Evolutionary conservation across 1,140 invertebrate genomes (phyloP), one percentile per base, ranked within the genome.

Genomic region (Antheraea mylitta): DNA sequence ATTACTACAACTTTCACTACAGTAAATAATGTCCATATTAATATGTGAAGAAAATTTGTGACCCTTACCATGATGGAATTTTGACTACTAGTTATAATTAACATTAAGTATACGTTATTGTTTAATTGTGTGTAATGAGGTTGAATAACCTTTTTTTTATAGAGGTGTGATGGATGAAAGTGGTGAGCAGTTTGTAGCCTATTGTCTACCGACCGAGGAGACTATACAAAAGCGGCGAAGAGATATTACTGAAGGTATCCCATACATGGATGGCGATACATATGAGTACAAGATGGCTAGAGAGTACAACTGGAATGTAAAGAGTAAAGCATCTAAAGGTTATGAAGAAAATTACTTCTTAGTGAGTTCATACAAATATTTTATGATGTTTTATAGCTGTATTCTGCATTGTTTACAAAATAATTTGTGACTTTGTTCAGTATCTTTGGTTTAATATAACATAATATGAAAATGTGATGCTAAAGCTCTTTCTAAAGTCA

Each of bases 311-410:
- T 99, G 98, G 99, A 99, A 99, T 92, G 98, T 99, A 3, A 99
- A 99, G 87, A 99, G 97, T 87, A 99, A 99, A 93, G 96, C 97
- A 0, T 98, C 97, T 0, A 98, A 99, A 89, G 98, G 98, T 53
- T 99, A 99, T 83, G 98, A 99, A 91, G 99, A 99, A 90, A 99
- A 99, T 90, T 99, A 99, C 87, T 99, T 99, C 92, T 96, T 99
- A 90, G 97, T 93, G 74, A 83, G 85, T 74, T 19, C 65, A 42
- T 45, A 18, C 18, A 18, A 53, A n/a, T 53, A 2, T 2, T 53
- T 16, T 53, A 16, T 16, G 13, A 16, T 6, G 11, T 53, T 53
- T 16, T 53, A 9, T 42, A 42, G 38, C 11, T 42, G 38, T 8
- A 2, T 42, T 9, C 22, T 30, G 22, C 22, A 30, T 30, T 30